Conservation (phyloP, 2,888 invertebrate genomes). For the Trachelus stipa region DNA sequence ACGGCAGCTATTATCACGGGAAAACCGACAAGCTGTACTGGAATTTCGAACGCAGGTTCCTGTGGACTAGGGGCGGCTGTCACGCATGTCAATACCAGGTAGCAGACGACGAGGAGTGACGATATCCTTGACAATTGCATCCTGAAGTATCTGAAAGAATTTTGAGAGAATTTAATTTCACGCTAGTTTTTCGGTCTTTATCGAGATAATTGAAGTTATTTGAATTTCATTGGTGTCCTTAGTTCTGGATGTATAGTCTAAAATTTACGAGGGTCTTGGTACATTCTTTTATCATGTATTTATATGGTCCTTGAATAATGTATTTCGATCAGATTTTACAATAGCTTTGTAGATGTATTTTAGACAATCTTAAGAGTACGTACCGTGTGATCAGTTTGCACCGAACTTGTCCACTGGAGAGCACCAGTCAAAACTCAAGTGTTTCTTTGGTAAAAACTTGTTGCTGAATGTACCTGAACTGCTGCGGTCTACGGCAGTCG, state of each 20-base stretch:
- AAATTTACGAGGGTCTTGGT: not conserved
- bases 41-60: slow-evolving; percentile 78
- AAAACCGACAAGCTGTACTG: slow-evolving; percentile 87
- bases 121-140: slow-evolving; percentile 55
- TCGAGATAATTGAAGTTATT: not conserved
- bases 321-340: not conserved
- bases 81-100: slow-evolving; percentile 49
- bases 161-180: not conserved
- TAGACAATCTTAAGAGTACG: not conserved
- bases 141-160: slow-evolving; percentile 14
- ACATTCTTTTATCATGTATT: not conserved
- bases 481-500: slow-evolving; percentile 22
- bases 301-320: not conserved
- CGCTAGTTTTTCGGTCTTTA: not conserved
- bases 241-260: not conserved
- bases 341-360: not conserved
- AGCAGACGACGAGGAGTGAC: slow-evolving; percentile 46
- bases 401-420: slow-evolving; percentile 9
- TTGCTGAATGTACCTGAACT: slow-evolving; percentile 53
- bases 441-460: slow-evolving; percentile 61
- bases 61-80: slow-evolving; percentile 59
- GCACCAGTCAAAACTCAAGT: slow-evolving; percentile 18
- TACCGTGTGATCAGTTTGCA: slow-evolving; percentile 15
- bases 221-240: not conserved
- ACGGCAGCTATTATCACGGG: slow-evolving; percentile 85